phyloP scores from a whole-genome alignment of 2,113 vertebrate species.

The Odocoileus virginianus region DNA sequence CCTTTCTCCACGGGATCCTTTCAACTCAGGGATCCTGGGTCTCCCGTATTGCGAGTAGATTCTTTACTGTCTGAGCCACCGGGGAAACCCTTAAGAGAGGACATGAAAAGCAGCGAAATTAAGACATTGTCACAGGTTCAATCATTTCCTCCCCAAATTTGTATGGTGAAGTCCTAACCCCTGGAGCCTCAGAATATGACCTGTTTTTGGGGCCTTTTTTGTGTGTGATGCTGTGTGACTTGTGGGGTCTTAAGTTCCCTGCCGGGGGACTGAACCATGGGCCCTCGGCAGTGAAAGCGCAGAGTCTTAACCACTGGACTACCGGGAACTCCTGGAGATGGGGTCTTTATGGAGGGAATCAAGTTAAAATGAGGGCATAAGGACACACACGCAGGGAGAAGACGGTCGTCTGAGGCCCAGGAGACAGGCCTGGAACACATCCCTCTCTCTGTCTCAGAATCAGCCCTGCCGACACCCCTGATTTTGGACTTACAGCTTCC shows the following conservation, averaged over 20 bases:
- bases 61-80: background rate
- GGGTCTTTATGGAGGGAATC: background rate
- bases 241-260: background rate
- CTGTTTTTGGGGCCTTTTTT: background rate
- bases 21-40: background rate
- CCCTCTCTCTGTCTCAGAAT: background rate
- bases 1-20: background rate
- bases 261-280: background rate
- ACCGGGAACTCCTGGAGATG: background rate
- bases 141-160: background rate
- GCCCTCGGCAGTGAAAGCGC: background rate
- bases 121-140: background rate
- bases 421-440: background rate
- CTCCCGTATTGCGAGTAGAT: background rate
- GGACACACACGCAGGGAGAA: background rate
- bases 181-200: background rate
- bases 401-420: background rate
- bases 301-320: background rate
- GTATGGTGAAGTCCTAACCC: background rate
- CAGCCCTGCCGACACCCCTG: background rate
- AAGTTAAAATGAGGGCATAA: background rate
- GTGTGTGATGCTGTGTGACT: background rate
- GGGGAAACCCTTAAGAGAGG: background rate
- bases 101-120: background rate
- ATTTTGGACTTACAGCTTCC: background rate